These are phyloP conservation scores for Drosophila parthenogenetica DNA, from an alignment of 2,888 invertebrate genomes.

Conservation along the genomic window DNA sequence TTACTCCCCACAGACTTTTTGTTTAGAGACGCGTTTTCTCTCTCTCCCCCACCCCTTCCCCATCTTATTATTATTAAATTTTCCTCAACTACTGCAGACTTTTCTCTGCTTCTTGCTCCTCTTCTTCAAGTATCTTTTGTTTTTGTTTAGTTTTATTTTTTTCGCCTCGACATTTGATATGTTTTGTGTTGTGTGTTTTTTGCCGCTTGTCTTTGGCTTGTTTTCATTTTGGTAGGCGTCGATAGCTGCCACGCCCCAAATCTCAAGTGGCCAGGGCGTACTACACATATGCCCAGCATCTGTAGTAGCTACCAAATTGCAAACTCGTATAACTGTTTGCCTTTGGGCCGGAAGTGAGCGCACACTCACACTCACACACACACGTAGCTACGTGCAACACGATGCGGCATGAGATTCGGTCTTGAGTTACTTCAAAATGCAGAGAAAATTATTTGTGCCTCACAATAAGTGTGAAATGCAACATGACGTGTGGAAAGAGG, in stretches of 20 bases:
- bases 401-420: constrained; percentile 32
- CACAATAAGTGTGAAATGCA: constrained; percentile 50
- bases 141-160: constrained; percentile 6
- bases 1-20: constrained; percentile 26
- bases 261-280: constrained; percentile 49
- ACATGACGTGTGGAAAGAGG: not conserved
- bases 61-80: constrained; percentile 10
- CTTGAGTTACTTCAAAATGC: constrained; percentile 41
- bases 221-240: constrained; percentile 50
- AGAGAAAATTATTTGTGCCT: constrained; percentile 33
- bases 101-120: not conserved
- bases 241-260: constrained; percentile 57
- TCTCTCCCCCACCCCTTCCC: constrained; percentile 29
- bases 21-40: constrained; percentile 35
- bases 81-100: not conserved
- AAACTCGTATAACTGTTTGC: constrained; percentile 1
- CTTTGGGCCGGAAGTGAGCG: constrained; percentile 56
- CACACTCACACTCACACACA: constrained; percentile 24
- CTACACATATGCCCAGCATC: constrained; percentile 66
- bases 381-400: constrained; percentile 44
- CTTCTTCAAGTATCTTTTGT: constrained; percentile 9
- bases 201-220: constrained; percentile 7
- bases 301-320: constrained; percentile 37
- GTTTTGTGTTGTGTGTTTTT: not conserved
- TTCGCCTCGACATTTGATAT: constrained; percentile 35